Evolutionary conservation across 2,888 invertebrate species (phyloP), one percentile per base, ranked within the genome.

Genomic region (Rhodophaea formosa): DNA sequence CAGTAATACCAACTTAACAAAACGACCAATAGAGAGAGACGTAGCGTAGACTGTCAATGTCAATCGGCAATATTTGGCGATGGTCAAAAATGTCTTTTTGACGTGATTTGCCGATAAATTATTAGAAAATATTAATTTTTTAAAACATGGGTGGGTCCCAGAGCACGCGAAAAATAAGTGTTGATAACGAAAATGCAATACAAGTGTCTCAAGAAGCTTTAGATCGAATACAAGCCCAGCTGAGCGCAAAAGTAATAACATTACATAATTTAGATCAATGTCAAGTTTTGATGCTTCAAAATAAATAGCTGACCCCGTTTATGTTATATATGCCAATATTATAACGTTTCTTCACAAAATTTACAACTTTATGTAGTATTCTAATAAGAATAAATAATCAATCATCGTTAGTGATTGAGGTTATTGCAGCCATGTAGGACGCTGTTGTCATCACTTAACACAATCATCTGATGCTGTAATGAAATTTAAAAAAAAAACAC

Each of bases 111-210:
- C 84, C 82, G 83, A 87, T 74, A 77, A 78, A 74, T 75, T 80
- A 79, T 77, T 79, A 73, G 69, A 72, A 76, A 47, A 71, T 71
- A 66, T 68, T 66, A 62, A 74, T 69, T 82, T 85, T 83, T 78
- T 72, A 71, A 79, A 88, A 79, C 69, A 93, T 93, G 93, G 93
- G 93, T 79, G 92, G 88, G 70, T 87, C 89, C 62, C 86, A 92
- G 75, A 93, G 93, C 77, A 90, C 93, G 64, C 77, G 91, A 62
- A 90, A 90, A 82, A 70, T 91, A 66, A 86, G 85, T 72, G 88
- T 91, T 62, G 90, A 91, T 58, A 91, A 91, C 68, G 91, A 91
- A 70, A 90, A 90, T 77, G 75, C 88, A 63, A 89, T 91, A 66
- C 89, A 90, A 80, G 88, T 91, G 62, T 91, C 91, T 58, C 89